Percentiles rank a stretch among this genome's conserved stretches.
Evolutionary conservation across 2,113 vertebrate genomes (phyloP).

Genomic region (Periophthalmodon schlosseri): DNA sequence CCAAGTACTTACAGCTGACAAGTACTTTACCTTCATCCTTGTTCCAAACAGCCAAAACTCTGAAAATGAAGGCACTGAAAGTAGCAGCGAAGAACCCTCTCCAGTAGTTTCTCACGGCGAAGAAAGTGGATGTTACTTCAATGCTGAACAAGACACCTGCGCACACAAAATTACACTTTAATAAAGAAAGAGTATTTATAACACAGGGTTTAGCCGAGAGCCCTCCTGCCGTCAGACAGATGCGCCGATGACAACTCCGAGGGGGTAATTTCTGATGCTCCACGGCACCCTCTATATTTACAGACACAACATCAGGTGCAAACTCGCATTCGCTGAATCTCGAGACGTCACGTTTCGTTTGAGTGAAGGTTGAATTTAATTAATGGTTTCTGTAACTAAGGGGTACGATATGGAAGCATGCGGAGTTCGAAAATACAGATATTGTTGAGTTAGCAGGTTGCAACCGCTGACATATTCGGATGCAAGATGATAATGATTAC

Average conservation of each 20-base stretch:
- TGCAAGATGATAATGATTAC: no score
- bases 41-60: constrained; percentile 95
- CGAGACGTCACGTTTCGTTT: neutral
- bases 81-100: constrained; percentile 97
- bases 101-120: constrained; percentile 97
- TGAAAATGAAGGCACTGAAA: constrained; percentile 98
- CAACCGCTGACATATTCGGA: no score
- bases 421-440: neutral
- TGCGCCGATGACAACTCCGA: neutral
- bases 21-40: constrained; percentile 86
- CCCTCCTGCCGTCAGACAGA: neutral
- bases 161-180: constrained; percentile 23
- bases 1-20: neutral
- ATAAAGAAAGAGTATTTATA: neutral
- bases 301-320: neutral
- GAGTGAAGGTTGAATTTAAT: neutral
- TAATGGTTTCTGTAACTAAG: neutral
- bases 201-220: neutral
- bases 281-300: neutral
- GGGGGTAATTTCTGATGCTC: neutral
- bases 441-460: neutral
- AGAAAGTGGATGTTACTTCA: constrained; percentile 97
- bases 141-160: constrained; percentile 97
- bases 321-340: neutral
- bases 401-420: neutral